Evolutionary conservation across 2,888 invertebrate genomes (phyloP).

Genomic region (Dichetophora obliterata): DNA sequence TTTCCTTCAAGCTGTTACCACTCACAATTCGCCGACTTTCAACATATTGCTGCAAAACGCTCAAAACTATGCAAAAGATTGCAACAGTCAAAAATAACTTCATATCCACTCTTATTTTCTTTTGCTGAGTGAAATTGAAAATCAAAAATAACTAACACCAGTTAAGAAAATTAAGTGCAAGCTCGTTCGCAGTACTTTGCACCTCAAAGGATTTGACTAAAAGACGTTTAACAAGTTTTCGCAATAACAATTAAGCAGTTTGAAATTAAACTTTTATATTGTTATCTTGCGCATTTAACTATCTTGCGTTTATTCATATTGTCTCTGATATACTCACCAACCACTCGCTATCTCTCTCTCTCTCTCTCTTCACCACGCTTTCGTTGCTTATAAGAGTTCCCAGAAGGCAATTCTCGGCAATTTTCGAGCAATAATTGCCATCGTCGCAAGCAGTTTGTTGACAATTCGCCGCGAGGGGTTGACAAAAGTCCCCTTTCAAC

Average conservation of each 20-base stretch:
- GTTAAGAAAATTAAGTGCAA: not conserved
- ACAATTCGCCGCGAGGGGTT: too few relatives aligned
- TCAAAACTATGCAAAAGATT: conserved; percentile 11
- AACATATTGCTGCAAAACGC: conserved; percentile 1
- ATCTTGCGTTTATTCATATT: too few relatives aligned
- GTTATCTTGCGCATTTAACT: too few relatives aligned
- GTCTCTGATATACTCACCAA: too few relatives aligned
- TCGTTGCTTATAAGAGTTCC: too few relatives aligned
- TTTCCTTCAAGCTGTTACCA: not conserved
- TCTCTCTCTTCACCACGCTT: too few relatives aligned
- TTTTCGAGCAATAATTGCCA: too few relatives aligned
- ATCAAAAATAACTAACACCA: not conserved
- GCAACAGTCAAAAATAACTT: not conserved
- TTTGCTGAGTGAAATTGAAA: not conserved
- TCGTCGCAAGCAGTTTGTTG: too few relatives aligned
- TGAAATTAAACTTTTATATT: not conserved
- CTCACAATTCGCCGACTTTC: conserved; percentile 30
- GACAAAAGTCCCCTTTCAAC: too few relatives aligned
- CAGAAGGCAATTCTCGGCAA: too few relatives aligned
- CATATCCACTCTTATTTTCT: not conserved
- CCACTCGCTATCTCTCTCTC: too few relatives aligned
- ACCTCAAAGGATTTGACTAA: not conserved
- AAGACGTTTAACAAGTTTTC: not conserved
- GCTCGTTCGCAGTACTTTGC: not conserved
- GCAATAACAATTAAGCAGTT: conserved; percentile 17